A percentile compares a stretch with the other conserved stretches of the same genome.
Conservation (phyloP, 1,140 invertebrate species). For the Popillia japonica region DNA sequence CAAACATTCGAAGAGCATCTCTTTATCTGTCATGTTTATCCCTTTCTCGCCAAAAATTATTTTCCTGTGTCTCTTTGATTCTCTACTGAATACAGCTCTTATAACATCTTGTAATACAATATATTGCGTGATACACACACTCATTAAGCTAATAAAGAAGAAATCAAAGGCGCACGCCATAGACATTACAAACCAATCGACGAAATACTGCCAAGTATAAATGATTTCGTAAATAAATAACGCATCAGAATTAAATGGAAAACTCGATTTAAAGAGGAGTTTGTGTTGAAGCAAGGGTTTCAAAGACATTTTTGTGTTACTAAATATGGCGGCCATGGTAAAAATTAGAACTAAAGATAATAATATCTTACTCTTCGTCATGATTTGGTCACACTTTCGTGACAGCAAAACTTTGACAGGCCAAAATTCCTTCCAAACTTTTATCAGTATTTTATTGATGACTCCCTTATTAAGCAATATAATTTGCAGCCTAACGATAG, state of each 20-base stretch:
- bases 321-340: not conserved
- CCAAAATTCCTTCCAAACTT: slow-evolving; percentile 37
- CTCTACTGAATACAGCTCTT: not conserved
- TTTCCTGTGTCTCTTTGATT: not conserved
- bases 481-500: not conserved
- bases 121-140: not conserved
- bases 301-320: not conserved
- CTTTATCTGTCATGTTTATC: not conserved
- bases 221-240: slow-evolving; percentile 22
- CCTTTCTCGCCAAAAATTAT: not conserved
- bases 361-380: not conserved
- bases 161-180: slow-evolving; percentile 18
- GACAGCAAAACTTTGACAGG: not conserved
- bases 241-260: slow-evolving; percentile 14
- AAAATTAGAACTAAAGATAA: not conserved
- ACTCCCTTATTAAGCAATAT: not conserved
- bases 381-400: not conserved
- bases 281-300: not conserved
- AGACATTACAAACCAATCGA: not conserved
- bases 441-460: slow-evolving; percentile 12
- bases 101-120: slow-evolving; percentile 27
- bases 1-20: slow-evolving; percentile 6
- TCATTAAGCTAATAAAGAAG: not conserved
- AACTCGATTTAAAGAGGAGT: not conserved
- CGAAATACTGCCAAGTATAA: slow-evolving; percentile 35